Evolutionary conservation across 2,888 invertebrate species (phyloP), one percentile per base, ranked within the genome.

Genomic region (Branchellion lobata): DNA sequence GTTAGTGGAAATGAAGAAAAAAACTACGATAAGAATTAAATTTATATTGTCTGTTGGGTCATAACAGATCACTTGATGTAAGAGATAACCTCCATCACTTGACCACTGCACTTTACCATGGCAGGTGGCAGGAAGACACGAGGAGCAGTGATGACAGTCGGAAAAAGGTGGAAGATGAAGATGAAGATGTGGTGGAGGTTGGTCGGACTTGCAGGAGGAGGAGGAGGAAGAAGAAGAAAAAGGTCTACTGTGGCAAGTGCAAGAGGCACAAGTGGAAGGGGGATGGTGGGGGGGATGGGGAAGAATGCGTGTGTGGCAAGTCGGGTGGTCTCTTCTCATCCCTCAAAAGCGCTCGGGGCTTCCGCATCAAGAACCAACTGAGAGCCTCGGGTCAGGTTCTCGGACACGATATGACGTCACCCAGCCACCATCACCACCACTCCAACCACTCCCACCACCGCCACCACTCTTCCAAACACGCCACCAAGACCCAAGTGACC

Each of bases 361-460:
- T 77, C 77, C 27, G 36, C 21, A 1, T 77, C 53, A 77, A 77
- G 24, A 75, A 75, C 31, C 75, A 75, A 27, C 51, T 75, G 33
- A 53, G 53, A n/a, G 29, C 77, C 3, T 65, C 77, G 18, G 21
- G n/a, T 14, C 53, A 47, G 14, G 77, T 65, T 1, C 65, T 77
- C 5, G 77, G 53, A 18, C 51, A 51, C 51, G 29, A 75, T 21
- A 53, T 53, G 31, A 51, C 75, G 27, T 29, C 51, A 33, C 27
- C 21, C 34, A 5, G 36, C 11, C 33, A 1, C 53, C 53, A 53
- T 8, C 21, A 40, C 53, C 1, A 27, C 21, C 36, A 5, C 18
- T 36, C 24, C 27, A 27, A 40, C 40, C 51, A 51, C 51, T 5
- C 18, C 51, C 51, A 11, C 14, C 24, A 53, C 14, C 24, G 27